Percentiles rank a stretch among this genome's conserved stretches.
Conservation (phyloP, 2,797 vertebrate species). For the Thripadectes ignobilis region DNA sequence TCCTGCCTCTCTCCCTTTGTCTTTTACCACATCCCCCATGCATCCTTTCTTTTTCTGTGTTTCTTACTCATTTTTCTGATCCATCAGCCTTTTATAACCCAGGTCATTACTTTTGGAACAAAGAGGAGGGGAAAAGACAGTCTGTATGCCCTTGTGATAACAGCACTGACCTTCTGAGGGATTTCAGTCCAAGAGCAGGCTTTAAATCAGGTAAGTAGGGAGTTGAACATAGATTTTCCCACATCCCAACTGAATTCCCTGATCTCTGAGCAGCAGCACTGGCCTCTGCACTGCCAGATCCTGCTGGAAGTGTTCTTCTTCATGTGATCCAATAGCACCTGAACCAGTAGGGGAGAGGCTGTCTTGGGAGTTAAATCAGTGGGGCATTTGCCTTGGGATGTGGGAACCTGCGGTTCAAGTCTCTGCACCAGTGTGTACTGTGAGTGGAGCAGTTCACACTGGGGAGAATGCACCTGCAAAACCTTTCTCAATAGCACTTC, state of each 20-base stretch:
- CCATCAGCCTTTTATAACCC: constrained; percentile 50
- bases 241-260: constrained; percentile 42
- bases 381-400: constrained; percentile 44
- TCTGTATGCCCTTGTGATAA: constrained; percentile 59
- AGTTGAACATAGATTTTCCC: constrained; percentile 57
- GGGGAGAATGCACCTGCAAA: neutral
- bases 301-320: neutral
- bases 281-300: neutral
- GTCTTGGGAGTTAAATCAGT: neutral
- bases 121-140: constrained; percentile 57
- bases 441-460: neutral
- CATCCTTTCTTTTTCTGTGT: constrained; percentile 10
- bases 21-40: neutral
- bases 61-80: constrained; percentile 33
- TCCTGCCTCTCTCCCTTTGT: neutral
- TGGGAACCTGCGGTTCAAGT: constrained; percentile 59
- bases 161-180: constrained; percentile 54
- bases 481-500: neutral
- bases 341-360: neutral
- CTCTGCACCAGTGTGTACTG: neutral
- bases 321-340: neutral
- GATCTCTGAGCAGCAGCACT: neutral
- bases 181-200: constrained; percentile 64
- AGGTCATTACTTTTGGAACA: constrained; percentile 66
- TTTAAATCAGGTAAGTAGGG: constrained; percentile 66